Evolutionary conservation across 2,113 vertebrate species (phyloP).

Genomic region (Podilymbus podiceps): DNA sequence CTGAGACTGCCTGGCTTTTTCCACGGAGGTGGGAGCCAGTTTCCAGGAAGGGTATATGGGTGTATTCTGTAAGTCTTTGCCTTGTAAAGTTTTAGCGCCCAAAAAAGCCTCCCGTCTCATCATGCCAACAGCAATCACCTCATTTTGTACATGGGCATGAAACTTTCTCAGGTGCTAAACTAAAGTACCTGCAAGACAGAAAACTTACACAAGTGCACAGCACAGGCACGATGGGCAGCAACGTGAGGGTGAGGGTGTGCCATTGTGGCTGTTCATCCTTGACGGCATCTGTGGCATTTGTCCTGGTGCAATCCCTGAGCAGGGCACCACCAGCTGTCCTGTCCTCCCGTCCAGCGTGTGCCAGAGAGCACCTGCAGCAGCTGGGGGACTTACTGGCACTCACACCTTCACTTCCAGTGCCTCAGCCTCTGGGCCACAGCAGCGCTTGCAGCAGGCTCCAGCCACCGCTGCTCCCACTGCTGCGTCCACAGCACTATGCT

Average conservation of each 20-base stretch:
- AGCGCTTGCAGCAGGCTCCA: fast-evolving
- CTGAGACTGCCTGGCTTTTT: constrained; percentile 46
- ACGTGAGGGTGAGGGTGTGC: background rate
- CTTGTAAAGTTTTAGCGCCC: constrained; percentile 46
- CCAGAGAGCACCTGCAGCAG: background rate
- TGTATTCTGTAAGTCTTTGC: constrained; percentile 16
- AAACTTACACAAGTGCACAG: fast-evolving
- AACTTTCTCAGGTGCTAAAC: background rate
- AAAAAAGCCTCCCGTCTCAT: background rate
- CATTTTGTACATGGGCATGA: background rate
- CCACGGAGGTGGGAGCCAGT: constrained; percentile 18
- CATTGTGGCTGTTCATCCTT: background rate
- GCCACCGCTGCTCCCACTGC: background rate
- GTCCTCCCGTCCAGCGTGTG: fast-evolving
- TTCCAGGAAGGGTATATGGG: constrained; percentile 51
- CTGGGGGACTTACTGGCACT: background rate
- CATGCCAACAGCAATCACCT: background rate
- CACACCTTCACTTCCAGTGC: background rate
- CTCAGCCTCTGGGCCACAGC: background rate
- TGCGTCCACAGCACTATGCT: fast-evolving
- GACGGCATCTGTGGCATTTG: background rate
- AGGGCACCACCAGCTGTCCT: background rate
- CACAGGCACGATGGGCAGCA: background rate
- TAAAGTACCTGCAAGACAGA: background rate
- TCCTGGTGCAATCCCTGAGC: background rate